These are phyloP conservation scores for Sebastes melanostomus DNA, from an alignment of 2,797 vertebrate species.

Conservation along the genomic window DNA sequence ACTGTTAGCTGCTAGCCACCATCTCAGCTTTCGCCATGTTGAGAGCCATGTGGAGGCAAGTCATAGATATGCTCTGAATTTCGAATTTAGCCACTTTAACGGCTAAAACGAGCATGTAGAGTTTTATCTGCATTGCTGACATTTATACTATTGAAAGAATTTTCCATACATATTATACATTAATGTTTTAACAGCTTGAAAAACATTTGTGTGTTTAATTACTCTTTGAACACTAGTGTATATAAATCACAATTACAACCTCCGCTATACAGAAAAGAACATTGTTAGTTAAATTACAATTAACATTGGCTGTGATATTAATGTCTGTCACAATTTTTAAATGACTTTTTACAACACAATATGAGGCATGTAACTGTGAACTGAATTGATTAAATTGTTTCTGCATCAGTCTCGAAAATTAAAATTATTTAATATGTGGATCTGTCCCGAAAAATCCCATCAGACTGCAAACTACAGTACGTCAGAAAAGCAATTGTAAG, in stretches of 20 bases:
- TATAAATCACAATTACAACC: conserved; percentile 20
- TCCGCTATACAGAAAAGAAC: neutral
- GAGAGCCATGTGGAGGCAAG: neutral
- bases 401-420: neutral
- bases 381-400: conserved; percentile 15
- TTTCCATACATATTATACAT: neutral
- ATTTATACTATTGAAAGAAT: neutral
- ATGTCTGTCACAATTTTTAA: neutral
- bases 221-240: neutral
- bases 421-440: conserved; percentile 14
- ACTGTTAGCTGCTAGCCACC: neutral
- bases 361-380: conserved; percentile 8
- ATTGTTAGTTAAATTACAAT: conserved; percentile 21
- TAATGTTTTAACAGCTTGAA: neutral
- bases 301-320: neutral
- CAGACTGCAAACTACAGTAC: neutral
- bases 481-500: conserved; percentile 5
- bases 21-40: neutral
- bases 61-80: too few relatives aligned
- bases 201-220: neutral
- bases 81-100: too few relatives aligned
- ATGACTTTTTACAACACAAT: neutral
- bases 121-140: neutral
- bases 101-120: neutral
- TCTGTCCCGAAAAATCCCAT: neutral